A percentile compares a stretch with the other conserved stretches of the same genome.
Conservation (phyloP, 1,140 invertebrate genomes). For the Anthonomus grandis region DNA sequence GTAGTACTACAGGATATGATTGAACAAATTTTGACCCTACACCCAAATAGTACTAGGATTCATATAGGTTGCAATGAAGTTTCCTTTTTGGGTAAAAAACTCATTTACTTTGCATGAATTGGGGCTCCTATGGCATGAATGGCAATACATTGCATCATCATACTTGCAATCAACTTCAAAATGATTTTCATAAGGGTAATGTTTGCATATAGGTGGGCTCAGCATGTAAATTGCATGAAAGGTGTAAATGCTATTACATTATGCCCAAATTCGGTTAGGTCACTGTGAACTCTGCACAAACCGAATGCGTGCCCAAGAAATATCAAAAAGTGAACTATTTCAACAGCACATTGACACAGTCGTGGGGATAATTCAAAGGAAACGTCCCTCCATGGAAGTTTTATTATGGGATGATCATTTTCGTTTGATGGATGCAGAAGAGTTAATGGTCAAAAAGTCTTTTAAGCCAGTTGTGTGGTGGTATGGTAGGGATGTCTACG, state of each 20-base stretch:
- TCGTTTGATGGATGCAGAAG: conserved; percentile 61
- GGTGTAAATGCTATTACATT: not conserved
- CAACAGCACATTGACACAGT: conserved; percentile 67
- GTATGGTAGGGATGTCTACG: conserved; percentile 60
- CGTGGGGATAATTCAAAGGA: conserved; percentile 59
- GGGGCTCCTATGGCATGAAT: too few relatives aligned
- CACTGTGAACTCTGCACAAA: conserved; percentile 65
- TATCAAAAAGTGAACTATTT: conserved; percentile 50
- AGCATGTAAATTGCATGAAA: not conserved
- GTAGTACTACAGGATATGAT: conserved; percentile 32
- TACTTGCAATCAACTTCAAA: too few relatives aligned
- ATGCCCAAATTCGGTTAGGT: too few relatives aligned
- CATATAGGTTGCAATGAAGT: conserved; percentile 83
- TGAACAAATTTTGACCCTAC: conserved; percentile 32
- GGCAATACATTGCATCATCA: too few relatives aligned
- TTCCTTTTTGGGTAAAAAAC: conserved; percentile 65
- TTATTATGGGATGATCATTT: conserved; percentile 95
- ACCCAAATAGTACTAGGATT: conserved; percentile 48
- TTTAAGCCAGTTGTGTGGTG: conserved; percentile 86
- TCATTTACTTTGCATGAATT: too few relatives aligned
- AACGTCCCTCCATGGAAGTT: conserved; percentile 57
- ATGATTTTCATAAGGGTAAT: too few relatives aligned
- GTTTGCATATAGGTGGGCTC: too few relatives aligned
- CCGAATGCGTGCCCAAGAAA: conserved; percentile 27
- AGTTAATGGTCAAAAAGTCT: conserved; percentile 58